A percentile compares a stretch with the other conserved stretches of the same genome.
Evolutionary conservation across 2,888 invertebrate species (phyloP).

Genomic region (Allolobophora icterica): DNA sequence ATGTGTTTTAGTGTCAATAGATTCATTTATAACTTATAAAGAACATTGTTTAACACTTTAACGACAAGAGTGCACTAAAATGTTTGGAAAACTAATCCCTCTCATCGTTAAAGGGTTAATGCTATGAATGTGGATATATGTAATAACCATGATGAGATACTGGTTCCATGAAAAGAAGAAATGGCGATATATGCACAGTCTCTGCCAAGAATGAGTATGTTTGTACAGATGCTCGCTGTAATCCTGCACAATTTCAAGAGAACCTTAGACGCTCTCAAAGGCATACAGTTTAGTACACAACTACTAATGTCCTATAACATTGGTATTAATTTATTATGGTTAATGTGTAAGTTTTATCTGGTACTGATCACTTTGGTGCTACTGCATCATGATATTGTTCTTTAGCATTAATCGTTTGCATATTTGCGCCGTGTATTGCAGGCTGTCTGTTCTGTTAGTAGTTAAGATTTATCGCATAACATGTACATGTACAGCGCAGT

Average conservation of each 20-base stretch:
- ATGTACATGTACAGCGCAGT: too few relatives aligned
- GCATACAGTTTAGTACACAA: not conserved
- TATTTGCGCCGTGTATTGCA: too few relatives aligned
- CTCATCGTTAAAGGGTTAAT: too few relatives aligned
- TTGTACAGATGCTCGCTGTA: not conserved
- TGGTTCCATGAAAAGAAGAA: not conserved
- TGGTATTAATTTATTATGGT: not conserved
- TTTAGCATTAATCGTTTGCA: not conserved
- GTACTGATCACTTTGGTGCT: too few relatives aligned
- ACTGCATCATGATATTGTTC: too few relatives aligned
- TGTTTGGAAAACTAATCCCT: too few relatives aligned
- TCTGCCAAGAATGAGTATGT: not conserved
- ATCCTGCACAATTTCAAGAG: not conserved
- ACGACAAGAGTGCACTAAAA: too few relatives aligned
- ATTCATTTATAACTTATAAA: slow-evolving; percentile 7
- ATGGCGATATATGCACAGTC: not conserved
- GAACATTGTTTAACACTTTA: too few relatives aligned
- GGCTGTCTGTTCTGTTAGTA: too few relatives aligned
- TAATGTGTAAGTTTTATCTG: not conserved
- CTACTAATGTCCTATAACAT: not conserved
- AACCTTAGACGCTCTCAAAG: not conserved
- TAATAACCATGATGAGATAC: not conserved
- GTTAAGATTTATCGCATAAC: too few relatives aligned
- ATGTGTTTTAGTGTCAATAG: not conserved
- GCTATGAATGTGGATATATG: not conserved